Conservation (phyloP, 2,797 vertebrate species). For the Meriones psammophilus region DNA sequence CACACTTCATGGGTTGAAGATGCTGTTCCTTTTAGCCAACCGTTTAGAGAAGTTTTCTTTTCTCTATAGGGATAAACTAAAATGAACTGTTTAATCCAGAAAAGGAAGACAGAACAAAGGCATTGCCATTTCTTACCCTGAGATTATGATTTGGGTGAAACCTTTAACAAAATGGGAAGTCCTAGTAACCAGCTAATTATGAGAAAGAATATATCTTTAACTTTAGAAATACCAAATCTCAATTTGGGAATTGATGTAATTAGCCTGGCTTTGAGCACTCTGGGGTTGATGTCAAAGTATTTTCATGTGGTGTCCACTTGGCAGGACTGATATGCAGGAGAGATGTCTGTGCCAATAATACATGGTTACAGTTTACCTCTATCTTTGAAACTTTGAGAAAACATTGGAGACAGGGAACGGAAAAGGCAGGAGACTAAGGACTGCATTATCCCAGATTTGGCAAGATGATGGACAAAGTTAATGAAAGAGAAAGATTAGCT, state of each 20-base stretch:
- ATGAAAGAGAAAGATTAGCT: not conserved
- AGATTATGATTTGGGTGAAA: constrained; percentile 28
- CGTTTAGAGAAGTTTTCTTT: constrained; percentile 53
- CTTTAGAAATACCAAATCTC: constrained; percentile 47
- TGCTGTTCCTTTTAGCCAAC: not conserved
- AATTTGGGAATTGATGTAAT: not conserved
- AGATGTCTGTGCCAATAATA: not conserved
- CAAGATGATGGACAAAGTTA: not conserved
- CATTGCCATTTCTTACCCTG: not conserved
- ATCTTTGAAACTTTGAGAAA: not conserved
- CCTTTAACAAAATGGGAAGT: not conserved
- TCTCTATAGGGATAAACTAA: constrained; percentile 48
- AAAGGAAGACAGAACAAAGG: constrained; percentile 9
- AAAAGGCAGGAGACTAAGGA: not conserved
- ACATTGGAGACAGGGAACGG: not conserved
- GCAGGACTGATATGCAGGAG: not conserved
- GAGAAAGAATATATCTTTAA: not conserved
- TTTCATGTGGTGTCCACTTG: not conserved
- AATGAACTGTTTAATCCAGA: constrained; percentile 42
- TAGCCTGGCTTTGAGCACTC: not conserved
- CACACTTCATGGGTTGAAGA: not conserved
- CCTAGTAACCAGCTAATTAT: not conserved
- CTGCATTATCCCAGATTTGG: not conserved
- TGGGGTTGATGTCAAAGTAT: not conserved
- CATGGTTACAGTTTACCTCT: not conserved